These are phyloP conservation scores for Aplysia californica DNA, from an alignment of 1,140 invertebrate species.

Conservation along the genomic window DNA sequence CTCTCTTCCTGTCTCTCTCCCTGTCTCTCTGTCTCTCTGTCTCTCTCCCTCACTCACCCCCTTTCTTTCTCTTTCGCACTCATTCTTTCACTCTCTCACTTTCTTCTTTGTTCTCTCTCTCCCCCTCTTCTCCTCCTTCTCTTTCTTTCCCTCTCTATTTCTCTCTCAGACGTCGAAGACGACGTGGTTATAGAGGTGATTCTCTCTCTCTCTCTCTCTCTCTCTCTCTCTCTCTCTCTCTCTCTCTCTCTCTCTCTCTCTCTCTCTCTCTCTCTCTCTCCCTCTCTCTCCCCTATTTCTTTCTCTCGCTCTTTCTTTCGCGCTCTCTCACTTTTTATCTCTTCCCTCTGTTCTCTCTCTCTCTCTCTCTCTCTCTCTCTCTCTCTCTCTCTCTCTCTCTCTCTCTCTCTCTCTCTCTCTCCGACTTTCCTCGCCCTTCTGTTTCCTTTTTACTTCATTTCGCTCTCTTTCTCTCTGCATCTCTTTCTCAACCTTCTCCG, in stretches of 20 bases:
- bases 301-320: background rate
- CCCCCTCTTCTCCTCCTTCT: too few species aligned
- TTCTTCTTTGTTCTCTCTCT: too few species aligned
- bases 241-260: constrained; percentile 2
- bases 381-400: background rate
- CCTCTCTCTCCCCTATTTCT: background rate
- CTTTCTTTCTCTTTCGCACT: too few species aligned
- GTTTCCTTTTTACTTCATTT: background rate
- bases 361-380: background rate
- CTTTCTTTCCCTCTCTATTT: background rate
- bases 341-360: background rate
- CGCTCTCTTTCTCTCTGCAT: background rate
- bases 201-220: background rate
- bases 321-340: background rate
- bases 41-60: too few species aligned
- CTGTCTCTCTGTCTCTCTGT: too few species aligned
- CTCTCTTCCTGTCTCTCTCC: too few species aligned
- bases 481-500: background rate
- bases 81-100: background rate
- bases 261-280: background rate
- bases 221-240: constrained; percentile 15
- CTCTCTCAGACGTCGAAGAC: too few species aligned
- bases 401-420: background rate
- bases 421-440: background rate
- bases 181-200: background rate